Evolutionary conservation across 1,140 invertebrate genomes (phyloP), one percentile per base, ranked within the genome.

Genomic region (Drosophila pruinosa): DNA sequence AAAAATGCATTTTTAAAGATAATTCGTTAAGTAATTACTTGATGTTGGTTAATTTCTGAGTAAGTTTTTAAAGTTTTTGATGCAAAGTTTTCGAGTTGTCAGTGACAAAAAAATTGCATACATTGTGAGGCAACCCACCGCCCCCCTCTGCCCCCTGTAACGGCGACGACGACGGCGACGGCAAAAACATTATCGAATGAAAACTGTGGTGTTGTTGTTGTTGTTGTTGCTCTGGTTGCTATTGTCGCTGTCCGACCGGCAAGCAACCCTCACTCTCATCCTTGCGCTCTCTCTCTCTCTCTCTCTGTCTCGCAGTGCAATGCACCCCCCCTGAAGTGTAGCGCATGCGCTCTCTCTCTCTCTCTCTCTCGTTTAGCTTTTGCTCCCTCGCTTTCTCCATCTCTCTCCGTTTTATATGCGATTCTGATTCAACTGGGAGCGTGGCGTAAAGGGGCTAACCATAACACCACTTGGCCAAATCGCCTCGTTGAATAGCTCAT

Each of bases 401-500:
- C 43, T 4, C 19, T 22, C 22, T 34, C 70, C 50, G 58, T 68
- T 43, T 82, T 90, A 90, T 69, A 90, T 90, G 64, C 89, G 89
- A 64, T 90, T 90, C 75, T 90, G 89, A 71, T 90, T 90, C 38
- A 90, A 72, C 72, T 90, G 89, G 45, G 89, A 90, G 56, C 89
- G 89, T 34, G 89, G 89, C 24, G 89, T 90, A 59, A 90, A 90
- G 53, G 89, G 89, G 50, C 85, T 89, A 54, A 90, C 89, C 89
- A 90, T 90, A 74, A 90, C 89, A 65, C 89, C 89, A 68, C 89
- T 90, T 65, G 89, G 89, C 89, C 89, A 90, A 69, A 90, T 90
- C 52, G 89, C 82, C 81, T 90, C 89, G 67, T 90, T 90, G 89
- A 90, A 90, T 5, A 90, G 89, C 79, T 90, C 89, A 47, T 90